These are phyloP conservation scores for Aphis craccivora DNA, from an alignment of 1,140 invertebrate species.

Conservation along the genomic window DNA sequence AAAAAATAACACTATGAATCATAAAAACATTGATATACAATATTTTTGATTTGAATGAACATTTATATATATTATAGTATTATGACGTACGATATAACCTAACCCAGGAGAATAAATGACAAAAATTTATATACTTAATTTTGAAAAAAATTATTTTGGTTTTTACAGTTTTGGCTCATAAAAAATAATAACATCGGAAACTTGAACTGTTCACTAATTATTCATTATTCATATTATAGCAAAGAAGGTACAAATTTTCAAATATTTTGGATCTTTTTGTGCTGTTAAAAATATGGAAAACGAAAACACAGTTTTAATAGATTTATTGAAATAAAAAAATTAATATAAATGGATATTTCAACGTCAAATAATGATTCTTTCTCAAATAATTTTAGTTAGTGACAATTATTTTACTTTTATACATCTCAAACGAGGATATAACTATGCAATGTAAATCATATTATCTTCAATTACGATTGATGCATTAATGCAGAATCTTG, in stretches of 20 bases:
- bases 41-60: no score
- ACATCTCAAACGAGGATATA: not conserved
- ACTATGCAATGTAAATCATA: not conserved
- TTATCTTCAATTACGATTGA: not conserved
- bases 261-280: not conserved
- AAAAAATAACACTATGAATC: not conserved
- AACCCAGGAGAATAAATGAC: no score
- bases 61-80: no score
- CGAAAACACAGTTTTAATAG: not conserved
- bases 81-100: no score
- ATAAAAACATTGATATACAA: not conserved
- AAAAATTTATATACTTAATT: no score
- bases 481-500: not conserved
- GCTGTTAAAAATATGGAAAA: not conserved
- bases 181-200: not conserved
- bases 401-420: not conserved
- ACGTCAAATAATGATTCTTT: not conserved
- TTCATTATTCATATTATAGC: no score
- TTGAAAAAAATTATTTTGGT: not conserved
- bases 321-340: not conserved
- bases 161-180: not conserved
- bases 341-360: not conserved
- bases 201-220: not conserved
- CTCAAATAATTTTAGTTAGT: not conserved
- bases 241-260: not conserved